Percentiles rank a stretch among this genome's conserved stretches.
phyloP scores from a whole-genome alignment of 2,113 vertebrate genomes.

The Chaetops frenatus region DNA sequence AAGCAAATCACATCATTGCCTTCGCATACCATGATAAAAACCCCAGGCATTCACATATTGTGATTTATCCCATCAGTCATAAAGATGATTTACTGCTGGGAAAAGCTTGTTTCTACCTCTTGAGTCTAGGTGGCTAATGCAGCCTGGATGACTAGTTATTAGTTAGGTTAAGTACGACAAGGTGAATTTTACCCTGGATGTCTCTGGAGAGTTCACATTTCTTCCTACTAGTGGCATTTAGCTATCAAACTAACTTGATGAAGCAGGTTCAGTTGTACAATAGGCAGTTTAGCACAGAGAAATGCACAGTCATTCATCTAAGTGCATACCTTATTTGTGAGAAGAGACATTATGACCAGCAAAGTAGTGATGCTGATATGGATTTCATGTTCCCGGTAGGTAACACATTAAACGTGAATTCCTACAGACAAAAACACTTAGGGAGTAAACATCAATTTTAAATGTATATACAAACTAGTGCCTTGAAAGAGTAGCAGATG shows the following conservation, averaged over 20 bases:
- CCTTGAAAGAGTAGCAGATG: not conserved
- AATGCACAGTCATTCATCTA: not conserved
- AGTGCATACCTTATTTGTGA: not conserved
- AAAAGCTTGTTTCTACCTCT: not conserved
- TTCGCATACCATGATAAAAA: not conserved
- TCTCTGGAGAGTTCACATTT: not conserved
- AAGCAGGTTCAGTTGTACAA: not conserved
- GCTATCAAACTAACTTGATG: not conserved
- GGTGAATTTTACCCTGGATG: not conserved
- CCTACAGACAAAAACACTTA: not conserved
- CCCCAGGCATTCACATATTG: not conserved
- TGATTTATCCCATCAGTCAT: not conserved
- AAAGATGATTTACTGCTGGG: not conserved
- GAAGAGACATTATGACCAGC: not conserved
- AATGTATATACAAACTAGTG: not conserved
- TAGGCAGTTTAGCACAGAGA: not conserved
- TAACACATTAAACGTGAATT: not conserved
- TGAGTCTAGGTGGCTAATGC: not conserved
- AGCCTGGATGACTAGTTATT: not conserved
- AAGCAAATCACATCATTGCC: not conserved
- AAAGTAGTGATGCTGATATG: not conserved
- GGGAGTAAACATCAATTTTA: not conserved
- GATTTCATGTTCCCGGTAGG: not conserved
- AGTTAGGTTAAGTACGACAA: not conserved
- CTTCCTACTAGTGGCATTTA: not conserved